These are phyloP conservation scores for Anolis carolinensis DNA, from an alignment of 2,113 vertebrate genomes.

Conservation along the genomic window DNA sequence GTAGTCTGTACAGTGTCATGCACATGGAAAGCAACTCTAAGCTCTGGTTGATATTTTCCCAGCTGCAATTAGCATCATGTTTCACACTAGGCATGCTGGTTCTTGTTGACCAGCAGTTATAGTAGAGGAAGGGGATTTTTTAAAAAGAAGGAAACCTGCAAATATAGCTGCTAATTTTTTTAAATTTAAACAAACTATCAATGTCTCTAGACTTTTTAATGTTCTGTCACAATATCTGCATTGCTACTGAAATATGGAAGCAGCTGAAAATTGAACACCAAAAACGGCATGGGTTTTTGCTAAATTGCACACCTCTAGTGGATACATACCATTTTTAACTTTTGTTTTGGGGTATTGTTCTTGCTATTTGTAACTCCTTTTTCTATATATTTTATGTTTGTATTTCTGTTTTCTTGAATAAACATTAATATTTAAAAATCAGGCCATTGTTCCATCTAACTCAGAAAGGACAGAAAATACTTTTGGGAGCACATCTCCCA, in stretches of 20 bases:
- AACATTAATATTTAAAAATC: neutral
- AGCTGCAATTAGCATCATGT: constrained; percentile 42
- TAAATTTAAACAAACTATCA: constrained; percentile 31
- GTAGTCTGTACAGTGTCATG: constrained; percentile 41
- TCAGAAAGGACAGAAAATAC: neutral
- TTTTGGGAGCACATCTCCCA: too few relatives aligned
- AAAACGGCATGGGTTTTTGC: too few relatives aligned
- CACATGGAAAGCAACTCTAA: constrained; percentile 51
- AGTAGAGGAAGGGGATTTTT: constrained; percentile 47
- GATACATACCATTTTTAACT: too few relatives aligned
- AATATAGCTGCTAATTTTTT: constrained; percentile 52
- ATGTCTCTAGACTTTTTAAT: constrained; percentile 29
- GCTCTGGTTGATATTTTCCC: constrained; percentile 48
- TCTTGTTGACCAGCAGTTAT: constrained; percentile 57
- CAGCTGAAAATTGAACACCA: too few relatives aligned
- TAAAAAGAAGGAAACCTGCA: constrained; percentile 51
- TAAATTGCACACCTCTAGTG: too few relatives aligned
- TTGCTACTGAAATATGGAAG: neutral
- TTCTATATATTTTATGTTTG: too few relatives aligned
- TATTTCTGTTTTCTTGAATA: too few relatives aligned
- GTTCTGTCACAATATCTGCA: constrained; percentile 13
- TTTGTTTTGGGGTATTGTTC: too few relatives aligned
- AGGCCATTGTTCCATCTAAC: neutral
- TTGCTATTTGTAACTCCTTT: too few relatives aligned
- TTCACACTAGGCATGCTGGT: constrained; percentile 54